phyloP scores from a whole-genome alignment of 2,113 vertebrate species.

The Quiscalus mexicanus region DNA sequence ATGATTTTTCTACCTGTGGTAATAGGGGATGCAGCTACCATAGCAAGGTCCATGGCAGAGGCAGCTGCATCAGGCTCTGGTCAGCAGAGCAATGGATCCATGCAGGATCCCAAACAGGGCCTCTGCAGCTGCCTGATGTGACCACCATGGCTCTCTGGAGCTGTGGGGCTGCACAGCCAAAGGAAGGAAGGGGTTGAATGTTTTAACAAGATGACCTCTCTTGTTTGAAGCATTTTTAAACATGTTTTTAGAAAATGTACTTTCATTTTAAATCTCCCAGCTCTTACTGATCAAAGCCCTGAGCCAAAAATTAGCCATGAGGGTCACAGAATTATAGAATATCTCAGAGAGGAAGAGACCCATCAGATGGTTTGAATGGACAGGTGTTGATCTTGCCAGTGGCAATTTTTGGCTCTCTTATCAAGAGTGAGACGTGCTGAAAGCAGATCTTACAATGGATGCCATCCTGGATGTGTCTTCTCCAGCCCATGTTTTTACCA shows the following conservation, averaged over 20 bases:
- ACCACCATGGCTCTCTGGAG: neutral
- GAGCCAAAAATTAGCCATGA: neutral
- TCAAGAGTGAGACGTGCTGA: neutral
- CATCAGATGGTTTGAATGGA: neutral
- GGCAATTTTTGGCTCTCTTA: neutral
- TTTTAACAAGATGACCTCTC: neutral
- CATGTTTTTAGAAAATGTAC: neutral
- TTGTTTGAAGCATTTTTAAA: neutral
- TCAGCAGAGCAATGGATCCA: neutral
- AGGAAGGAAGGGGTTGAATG: neutral
- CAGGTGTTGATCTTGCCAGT: neutral
- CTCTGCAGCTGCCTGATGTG: neutral
- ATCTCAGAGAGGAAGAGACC: neutral
- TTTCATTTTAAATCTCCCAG: neutral
- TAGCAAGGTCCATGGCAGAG: neutral
- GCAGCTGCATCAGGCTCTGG: neutral
- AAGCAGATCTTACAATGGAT: neutral
- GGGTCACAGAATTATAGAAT: neutral
- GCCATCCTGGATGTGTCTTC: neutral
- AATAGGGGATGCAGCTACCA: neutral
- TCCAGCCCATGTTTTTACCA: neutral
- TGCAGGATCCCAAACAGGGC: neutral
- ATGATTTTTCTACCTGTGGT: slow-evolving; percentile 11
- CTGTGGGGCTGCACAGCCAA: neutral
- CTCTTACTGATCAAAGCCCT: neutral